Conservation (phyloP, 2,113 vertebrate genomes). For the Aegotheles bennettii region DNA sequence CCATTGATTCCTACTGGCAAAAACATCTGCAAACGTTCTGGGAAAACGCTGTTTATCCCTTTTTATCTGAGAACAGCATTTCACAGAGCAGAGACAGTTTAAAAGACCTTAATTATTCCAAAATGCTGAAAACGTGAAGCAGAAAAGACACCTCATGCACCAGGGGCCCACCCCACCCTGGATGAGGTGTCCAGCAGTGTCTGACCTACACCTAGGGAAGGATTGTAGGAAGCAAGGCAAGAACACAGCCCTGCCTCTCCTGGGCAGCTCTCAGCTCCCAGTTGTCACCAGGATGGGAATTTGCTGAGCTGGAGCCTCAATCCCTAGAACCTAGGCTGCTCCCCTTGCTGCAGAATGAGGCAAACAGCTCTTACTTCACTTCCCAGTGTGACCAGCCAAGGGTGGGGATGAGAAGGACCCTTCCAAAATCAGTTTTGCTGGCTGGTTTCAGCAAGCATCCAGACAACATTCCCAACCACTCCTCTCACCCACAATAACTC, state of each 20-base stretch:
- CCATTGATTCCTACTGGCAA: not conserved
- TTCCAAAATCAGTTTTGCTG: not conserved
- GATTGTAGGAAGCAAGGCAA: not conserved
- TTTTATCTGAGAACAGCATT: not conserved
- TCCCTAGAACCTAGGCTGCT: not conserved
- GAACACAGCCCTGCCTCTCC: not conserved
- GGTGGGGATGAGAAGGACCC: not conserved
- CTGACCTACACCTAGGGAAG: not conserved
- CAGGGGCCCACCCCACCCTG: not conserved
- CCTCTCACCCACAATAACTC: not conserved
- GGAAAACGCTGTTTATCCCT: not conserved
- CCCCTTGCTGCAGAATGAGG: not conserved
- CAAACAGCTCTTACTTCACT: not conserved
- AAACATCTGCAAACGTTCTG: not conserved
- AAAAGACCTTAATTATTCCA: not conserved
- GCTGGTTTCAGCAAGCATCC: not conserved
- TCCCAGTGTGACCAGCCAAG: not conserved
- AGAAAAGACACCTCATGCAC: not conserved
- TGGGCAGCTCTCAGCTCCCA: not conserved
- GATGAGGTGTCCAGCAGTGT: fast-evolving
- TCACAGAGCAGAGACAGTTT: not conserved
- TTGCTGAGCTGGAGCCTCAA: not conserved
- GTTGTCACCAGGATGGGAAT: not conserved
- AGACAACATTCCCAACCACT: not conserved
- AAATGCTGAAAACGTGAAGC: not conserved